These are phyloP conservation scores for Clusia tigrina DNA, from an alignment of 2,888 invertebrate genomes.

Conservation along the genomic window DNA sequence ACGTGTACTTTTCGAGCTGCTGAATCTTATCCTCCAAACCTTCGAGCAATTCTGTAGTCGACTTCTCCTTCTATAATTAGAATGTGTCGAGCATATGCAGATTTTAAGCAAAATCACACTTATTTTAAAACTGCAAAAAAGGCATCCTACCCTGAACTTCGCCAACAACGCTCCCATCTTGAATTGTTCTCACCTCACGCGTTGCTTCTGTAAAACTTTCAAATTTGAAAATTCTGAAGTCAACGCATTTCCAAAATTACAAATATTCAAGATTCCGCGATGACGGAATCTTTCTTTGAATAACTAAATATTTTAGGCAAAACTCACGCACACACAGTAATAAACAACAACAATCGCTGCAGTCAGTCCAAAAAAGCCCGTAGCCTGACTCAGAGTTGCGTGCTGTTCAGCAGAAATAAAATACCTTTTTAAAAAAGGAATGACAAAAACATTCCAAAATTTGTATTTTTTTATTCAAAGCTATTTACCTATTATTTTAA, in stretches of 20 bases:
- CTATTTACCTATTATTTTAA: too few species aligned
- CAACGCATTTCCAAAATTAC: not conserved
- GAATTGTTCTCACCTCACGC: too few species aligned
- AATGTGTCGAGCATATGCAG: constrained; percentile 34
- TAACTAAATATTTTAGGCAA: too few species aligned
- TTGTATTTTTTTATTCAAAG: too few species aligned
- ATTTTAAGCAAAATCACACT: not conserved
- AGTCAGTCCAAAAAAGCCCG: not conserved
- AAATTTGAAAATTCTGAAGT: not conserved
- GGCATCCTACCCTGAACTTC: constrained; percentile 73
- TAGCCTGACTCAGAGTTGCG: too few species aligned
- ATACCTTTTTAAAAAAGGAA: too few species aligned
- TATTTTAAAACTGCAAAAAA: constrained; percentile 14
- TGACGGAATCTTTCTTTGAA: too few species aligned
- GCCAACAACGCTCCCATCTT: constrained; percentile 75
- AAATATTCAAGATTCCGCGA: not conserved
- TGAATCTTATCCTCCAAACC: constrained; percentile 81
- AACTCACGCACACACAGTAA: too few species aligned
- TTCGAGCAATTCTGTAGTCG: constrained; percentile 69
- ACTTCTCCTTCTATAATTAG: constrained; percentile 66
- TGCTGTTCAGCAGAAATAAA: too few species aligned
- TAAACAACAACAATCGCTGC: not conserved
- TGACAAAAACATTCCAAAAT: too few species aligned
- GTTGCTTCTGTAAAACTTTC: too few species aligned
- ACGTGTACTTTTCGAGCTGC: constrained; percentile 80